Evolutionary conservation across 2,113 vertebrate genomes (phyloP), one percentile per base, ranked within the genome.

Genomic region (Etia nguti): DNA sequence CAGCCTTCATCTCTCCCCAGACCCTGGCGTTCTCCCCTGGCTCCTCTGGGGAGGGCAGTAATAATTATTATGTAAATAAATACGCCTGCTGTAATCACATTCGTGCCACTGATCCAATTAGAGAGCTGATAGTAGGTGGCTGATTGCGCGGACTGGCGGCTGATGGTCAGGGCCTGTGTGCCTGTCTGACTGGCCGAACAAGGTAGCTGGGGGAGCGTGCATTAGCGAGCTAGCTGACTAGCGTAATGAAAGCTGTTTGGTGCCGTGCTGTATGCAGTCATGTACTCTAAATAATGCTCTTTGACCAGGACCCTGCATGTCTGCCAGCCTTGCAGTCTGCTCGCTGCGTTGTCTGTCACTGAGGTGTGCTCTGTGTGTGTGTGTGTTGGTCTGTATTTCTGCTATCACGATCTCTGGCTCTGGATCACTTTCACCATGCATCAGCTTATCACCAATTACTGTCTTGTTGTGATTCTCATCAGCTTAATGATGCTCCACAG

Each of bases 41-140:
- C 89, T 93, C 92, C 95, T 94, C 93, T 87, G 88, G 96, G 95
- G 93, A 95, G 92, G 94, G 94, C 90, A 90, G 96, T 96, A 97
- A 97, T 96, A 97, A 97, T 97, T 97, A 96, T 97, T 96, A 96
- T 97, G 96, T 97, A 97, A 97, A 97, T 97, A 97, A 96, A 97
- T 97, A 96, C 94, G 96, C 95, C 94, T 94, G 95, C 95, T 90
- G 92, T 97, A 97, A 97, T 97, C 96, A 95, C 96, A 97, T 97
- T 96, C 93, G 94, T 95, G 93, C 95, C 94, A 93, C 96, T 96
- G 96, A 97, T 97, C 96, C 94, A 96, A 96, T 96, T 97, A 96
- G 94, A 90, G 94, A 81, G 84, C 93, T 94, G 95, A 96, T 96
- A 96, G 90, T 95, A 88, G 91, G 90, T 91, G 91, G 93, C 92